Base-by-base conservation (phyloP, 2,888 invertebrate genomes). In the Callinectes sapidus region DNA sequence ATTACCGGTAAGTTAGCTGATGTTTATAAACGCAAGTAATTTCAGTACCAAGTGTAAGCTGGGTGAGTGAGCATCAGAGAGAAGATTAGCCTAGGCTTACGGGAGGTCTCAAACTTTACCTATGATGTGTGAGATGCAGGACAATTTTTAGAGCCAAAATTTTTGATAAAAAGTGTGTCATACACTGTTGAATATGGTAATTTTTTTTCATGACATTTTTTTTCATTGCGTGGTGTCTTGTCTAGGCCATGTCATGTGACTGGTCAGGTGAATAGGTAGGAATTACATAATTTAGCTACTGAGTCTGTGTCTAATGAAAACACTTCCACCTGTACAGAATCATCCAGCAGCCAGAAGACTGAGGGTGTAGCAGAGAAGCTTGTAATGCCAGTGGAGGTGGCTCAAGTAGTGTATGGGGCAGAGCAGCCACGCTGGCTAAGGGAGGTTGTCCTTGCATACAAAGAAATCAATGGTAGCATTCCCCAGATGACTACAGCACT, bases 361-460 rank as follows among this genome's bases (percentile, higher is more conserved):
- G 81, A 81, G 35, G 81, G 35, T 81, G 35, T 16, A 35, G 35
- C 81, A 32, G 77, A 66, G 42, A 90, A 92, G 81, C 81, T 96
- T 32, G 95, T 95, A 92, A 95, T 96, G 95, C 95, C 95, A 35
- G 92, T 95, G 32, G 95, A 95, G 86, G 95, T 95, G 39, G 92
- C 92, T 14, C 92, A 94, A 81, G 95, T 94, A 13, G 91, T 95
- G 32, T 95, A 94, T 94, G 96, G 96, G 28, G 93, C 95, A 14
- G 95, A 95, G 54, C 95, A 91, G 81, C 32, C 91, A 14, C 93
- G 92, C 14, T 94, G 94, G 94, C 66, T 94, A 54, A 88, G 89
- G 39, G 93, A 93, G 48, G 93, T 91, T 42, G 92, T 94, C 13
- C 54, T 93, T 39, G 94, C 94, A 6, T 93, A 93, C 90, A 90